Evolutionary conservation across 2,888 invertebrate species (phyloP).

Genomic region (Magallana nippona): DNA sequence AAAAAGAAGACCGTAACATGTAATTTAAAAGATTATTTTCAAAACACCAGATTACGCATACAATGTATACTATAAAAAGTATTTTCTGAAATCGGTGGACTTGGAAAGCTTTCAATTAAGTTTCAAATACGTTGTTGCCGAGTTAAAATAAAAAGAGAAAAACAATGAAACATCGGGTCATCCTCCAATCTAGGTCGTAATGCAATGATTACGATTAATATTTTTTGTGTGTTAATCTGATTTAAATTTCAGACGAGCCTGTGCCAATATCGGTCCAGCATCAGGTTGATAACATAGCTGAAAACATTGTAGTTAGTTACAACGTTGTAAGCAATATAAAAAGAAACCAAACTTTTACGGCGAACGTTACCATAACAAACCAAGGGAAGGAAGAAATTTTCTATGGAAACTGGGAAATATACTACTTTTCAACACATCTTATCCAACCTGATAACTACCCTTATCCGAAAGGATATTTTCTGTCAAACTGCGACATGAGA

Average conservation of each 20-base stretch:
- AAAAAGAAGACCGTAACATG: too few relatives aligned
- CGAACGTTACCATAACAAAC: constrained; percentile 50
- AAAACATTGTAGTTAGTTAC: constrained; percentile 55
- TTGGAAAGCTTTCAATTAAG: too few relatives aligned
- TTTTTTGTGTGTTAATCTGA: neutral
- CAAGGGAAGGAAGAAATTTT: constrained; percentile 53
- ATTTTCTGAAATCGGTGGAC: too few relatives aligned
- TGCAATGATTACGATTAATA: too few relatives aligned
- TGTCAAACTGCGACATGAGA: constrained; percentile 52
- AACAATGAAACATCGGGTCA: too few relatives aligned
- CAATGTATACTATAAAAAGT: too few relatives aligned
- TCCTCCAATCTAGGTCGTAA: too few relatives aligned
- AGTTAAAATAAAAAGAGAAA: too few relatives aligned
- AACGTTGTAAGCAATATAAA: constrained; percentile 61
- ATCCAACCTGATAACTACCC: constrained; percentile 44
- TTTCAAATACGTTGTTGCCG: too few relatives aligned
- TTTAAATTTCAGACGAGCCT: constrained; percentile 52
- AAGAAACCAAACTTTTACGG: constrained; percentile 39
- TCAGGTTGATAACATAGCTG: constrained; percentile 66
- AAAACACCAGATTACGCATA: too few relatives aligned
- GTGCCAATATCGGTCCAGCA: constrained; percentile 55
- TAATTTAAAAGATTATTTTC: too few relatives aligned
- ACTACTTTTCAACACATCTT: constrained; percentile 60
- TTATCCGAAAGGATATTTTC: constrained; percentile 11
- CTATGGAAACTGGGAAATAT: constrained; percentile 68